Base-by-base conservation (phyloP, 2,797 vertebrate species). In the Chrosomus eos region DNA sequence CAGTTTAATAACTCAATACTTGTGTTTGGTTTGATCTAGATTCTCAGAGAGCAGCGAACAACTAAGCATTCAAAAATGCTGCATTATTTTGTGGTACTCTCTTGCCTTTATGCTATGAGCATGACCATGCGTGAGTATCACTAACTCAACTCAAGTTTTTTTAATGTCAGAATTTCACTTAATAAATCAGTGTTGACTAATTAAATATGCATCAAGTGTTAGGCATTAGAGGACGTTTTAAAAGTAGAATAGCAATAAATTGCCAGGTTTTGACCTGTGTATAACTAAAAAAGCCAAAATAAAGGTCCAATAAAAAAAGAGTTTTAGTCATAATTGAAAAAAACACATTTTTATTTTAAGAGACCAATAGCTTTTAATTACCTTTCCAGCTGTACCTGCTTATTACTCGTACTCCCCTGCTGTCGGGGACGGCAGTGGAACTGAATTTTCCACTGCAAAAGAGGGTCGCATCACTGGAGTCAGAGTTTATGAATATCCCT, bases 81-180 rank as follows among this genome's bases (percentile, higher is more conserved):
- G 31, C 28, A 38, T 68, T 31, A 55, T 81, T 53, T 68, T 38
- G 4, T 68, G 31, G 28, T 68, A 18, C 21, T 80, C 13, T 51
- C 78, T 36, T 66, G 45, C 16, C 28, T 80, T 68, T 80, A 8
- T 80, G 21, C 43, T 31, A 33, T 67, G 62, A 48, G 43, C 78
- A 80, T 67, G 62, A 31, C 43, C 23, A 67, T 80, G 78, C 78
- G 62, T 67, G 43, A 80, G 78, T 80, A 80, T 80, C 3, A 33
- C 6, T 76, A n/a, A 60, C 13, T 48, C 8, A 51, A 16, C 26
- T 51, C 9, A 51, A 23, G 51, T 5, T 53, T 53, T 19, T 53
- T 21, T 2, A 1, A 53, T 21, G 3, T 58, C 8, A 58, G 21
- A 58, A 58, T 18, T 58, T 58, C 7, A 55, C 9, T 55, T 8